A percentile compares a stretch with the other conserved stretches of the same genome.
Conservation (phyloP, 2,113 vertebrate species). For the Tragelaphus imberbis region DNA sequence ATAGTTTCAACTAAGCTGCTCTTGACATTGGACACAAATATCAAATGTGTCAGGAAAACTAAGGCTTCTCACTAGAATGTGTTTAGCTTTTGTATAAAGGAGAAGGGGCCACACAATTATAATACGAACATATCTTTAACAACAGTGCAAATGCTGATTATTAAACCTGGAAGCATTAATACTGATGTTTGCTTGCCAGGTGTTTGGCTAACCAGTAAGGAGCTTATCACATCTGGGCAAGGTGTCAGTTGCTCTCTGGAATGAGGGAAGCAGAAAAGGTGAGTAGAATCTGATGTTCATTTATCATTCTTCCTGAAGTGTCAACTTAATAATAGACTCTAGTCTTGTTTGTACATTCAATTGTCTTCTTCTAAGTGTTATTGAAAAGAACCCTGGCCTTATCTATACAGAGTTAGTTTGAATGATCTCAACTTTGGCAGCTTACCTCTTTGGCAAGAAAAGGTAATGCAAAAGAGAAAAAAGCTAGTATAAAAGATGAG, state of each 20-base stretch:
- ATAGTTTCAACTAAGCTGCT: neutral
- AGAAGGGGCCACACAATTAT: constrained; percentile 16
- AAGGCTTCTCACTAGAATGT: constrained; percentile 27
- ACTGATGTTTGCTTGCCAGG: neutral
- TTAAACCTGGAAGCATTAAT: constrained; percentile 43
- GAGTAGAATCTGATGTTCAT: neutral
- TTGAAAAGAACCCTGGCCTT: neutral
- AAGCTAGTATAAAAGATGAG: neutral
- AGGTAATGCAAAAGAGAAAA: neutral
- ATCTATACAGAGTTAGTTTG: constrained; percentile 8
- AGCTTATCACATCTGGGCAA: neutral
- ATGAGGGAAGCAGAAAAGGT: neutral
- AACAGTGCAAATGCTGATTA: constrained; percentile 7
- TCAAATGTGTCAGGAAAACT: constrained; percentile 34
- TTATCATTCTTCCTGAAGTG: neutral
- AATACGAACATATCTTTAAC: constrained; percentile 10
- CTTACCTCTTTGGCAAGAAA: neutral
- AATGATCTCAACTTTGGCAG: constrained; percentile 39
- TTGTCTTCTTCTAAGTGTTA: constrained; percentile 37
- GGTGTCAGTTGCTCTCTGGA: neutral
- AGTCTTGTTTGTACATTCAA: neutral
- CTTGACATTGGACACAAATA: neutral
- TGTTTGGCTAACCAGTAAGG: neutral
- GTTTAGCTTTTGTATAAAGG: constrained; percentile 41
- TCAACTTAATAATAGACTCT: neutral